Evolutionary conservation across 2,113 vertebrate genomes (phyloP), one percentile per base, ranked within the genome.

Genomic region (Polyodon spathula): DNA sequence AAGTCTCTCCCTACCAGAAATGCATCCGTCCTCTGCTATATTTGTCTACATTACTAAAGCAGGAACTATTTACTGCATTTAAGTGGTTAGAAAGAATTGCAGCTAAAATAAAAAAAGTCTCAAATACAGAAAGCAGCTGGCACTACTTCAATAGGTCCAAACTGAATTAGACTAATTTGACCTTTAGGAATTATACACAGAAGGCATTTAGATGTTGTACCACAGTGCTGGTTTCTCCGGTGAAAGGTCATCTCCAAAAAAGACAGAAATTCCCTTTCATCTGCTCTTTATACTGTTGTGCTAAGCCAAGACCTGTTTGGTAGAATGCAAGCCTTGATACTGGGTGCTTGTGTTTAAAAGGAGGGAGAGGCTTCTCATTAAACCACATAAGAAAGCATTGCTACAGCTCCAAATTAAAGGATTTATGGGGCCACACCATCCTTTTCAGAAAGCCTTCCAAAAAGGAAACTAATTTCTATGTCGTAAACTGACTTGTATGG

Each of bases 41-140:
- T 93, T 89, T 89, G 80, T 86, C 84, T 78, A 70, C 76, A 79
- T 84, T 85, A 86, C 86, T 83, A 85, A 71, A 80, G 63, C 80
- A 75, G 79, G 73, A 86, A 85, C 64, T 86, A 83, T 89, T 88
- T 89, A n/a, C n/a, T n/a, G n/a, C n/a, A 84, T 73, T 52, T 10
- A 52, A 62, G 61, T 61, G 71, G 63, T 73, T 71, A 66, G 59
- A 10, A 37, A 63, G 70, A 69, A 71, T 56, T 75, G 71, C 80
- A 73, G 69, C 8, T 4, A 65, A 40, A 55, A 27, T 27, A 43
- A 51, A 61, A 54, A 52, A 16, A 12, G n/a, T 16, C 27, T 55
- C 54, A 71, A 74, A 73, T 58, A 69, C 67, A 65, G 58, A 71
- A 83, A 81, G 77, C 74, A 63, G 62, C 65, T 85, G 82, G 78